Base-by-base conservation (phyloP, 2,797 vertebrate genomes). In the Chloroceryle amazona region DNA sequence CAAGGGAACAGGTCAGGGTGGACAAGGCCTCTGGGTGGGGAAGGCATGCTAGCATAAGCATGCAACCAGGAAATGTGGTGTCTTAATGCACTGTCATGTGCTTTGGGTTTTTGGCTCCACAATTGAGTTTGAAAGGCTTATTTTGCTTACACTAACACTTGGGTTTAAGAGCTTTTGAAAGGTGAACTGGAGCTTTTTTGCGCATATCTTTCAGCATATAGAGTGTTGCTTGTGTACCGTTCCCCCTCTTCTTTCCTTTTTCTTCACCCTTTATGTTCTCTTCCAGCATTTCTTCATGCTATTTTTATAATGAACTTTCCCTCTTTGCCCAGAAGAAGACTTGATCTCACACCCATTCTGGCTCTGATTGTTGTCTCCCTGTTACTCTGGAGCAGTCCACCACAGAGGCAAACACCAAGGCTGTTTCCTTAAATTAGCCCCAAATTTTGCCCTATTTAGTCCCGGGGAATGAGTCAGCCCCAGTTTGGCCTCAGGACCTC, bases 1-100 rank as follows among this genome's bases (percentile, higher is more conserved):
- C 95, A 94, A 97, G 97, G 92, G 97, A 97, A 92, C 86, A 92
- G 98, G 98, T 98, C 98, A 98, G 96, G 68, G 35, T 93, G 97
- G 97, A 95, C 97, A 97, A 95, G 97, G 97, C 97, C 97, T 97
- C 97, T 96, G 97, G 92, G 97, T 93, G 95, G 97, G 94, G 82
- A 61, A 81, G 94, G 33, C 89, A 90, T 96, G 91, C 74, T 91
- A 88, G 47, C 66, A 60, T 67, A 87, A 95, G 89, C 61, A 81
- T 37, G 71, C 35, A 72, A 93, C 29, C 71, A 95, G 89, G 82
- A 97, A 94, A 66, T 33, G 68, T 8, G 31, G 79, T 85, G 78
- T 90, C 83, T 81, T 47, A 70, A 72, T n/a, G 75, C 67, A 61
- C 35, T 2, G 13, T 90, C 88, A 68, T 63, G 70, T 70, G 68